phyloP scores from a whole-genome alignment of 1,140 invertebrate species.

The Lysiphlebus fabarum region DNA sequence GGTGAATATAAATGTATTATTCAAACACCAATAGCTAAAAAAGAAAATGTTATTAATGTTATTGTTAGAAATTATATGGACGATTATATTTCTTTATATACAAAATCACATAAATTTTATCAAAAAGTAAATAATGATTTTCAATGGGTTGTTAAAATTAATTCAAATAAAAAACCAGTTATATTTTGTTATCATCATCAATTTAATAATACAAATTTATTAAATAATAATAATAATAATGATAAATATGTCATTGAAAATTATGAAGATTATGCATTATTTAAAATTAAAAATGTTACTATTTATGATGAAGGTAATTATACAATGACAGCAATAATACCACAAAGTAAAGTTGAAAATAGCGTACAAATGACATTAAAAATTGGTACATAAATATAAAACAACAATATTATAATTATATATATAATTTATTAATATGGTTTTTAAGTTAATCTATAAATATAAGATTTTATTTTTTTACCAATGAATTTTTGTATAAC shows the following conservation, averaged over 20 bases:
- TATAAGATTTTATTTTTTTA: no score
- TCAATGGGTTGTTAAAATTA: constrained; percentile 48
- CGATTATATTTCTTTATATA: constrained; percentile 50
- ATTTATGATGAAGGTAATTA: constrained; percentile 37
- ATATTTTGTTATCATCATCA: constrained; percentile 45
- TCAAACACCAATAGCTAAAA: constrained; percentile 37
- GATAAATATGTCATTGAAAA: not conserved
- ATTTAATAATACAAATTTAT: not conserved
- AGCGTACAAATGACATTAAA: constrained; percentile 35
- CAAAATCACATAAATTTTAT: constrained; percentile 38
- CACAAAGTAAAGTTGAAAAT: constrained; percentile 11
- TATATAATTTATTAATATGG: constrained; percentile 24
- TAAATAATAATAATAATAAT: no score
- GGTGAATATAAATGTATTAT: constrained; percentile 57
- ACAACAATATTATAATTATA: no score
- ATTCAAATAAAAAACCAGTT: constrained; percentile 48
- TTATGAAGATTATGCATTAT: constrained; percentile 11
- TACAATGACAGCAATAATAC: constrained; percentile 31
- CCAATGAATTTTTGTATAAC: no score
- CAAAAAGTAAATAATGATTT: constrained; percentile 26
- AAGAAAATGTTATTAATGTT: constrained; percentile 39
- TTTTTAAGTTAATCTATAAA: no score
- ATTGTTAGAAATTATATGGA: constrained; percentile 46
- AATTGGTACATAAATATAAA: no score
- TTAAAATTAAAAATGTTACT: constrained; percentile 34